A percentile compares a stretch with the other conserved stretches of the same genome.
Evolutionary conservation across 2,113 vertebrate genomes (phyloP).

Genomic region (Cavia aperea): DNA sequence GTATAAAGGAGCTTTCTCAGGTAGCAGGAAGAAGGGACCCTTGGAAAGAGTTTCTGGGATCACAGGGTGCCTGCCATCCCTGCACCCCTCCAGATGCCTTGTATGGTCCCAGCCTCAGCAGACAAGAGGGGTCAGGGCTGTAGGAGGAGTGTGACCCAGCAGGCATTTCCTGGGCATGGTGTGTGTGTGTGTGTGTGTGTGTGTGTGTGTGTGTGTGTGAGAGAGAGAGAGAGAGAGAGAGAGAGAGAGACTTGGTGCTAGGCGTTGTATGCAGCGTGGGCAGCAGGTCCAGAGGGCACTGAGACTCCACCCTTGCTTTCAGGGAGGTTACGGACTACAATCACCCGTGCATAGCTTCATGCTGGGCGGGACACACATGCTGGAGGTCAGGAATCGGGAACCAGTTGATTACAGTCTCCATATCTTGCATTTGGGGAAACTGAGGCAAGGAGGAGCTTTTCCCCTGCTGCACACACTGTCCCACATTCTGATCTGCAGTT

Average conservation of each 20-base stretch:
- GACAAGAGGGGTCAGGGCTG: not conserved
- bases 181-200: not conserved
- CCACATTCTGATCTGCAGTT: not conserved
- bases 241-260: not conserved
- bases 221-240: no score
- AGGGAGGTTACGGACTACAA: not conserved
- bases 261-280: not conserved
- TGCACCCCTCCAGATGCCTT: not conserved
- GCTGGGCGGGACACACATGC: not conserved
- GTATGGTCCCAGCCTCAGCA: not conserved
- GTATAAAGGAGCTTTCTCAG: not conserved
- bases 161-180: rapidly evolving
- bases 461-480: rapidly evolving
- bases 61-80: not conserved
- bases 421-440: not conserved
- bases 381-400: not conserved
- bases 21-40: not conserved
- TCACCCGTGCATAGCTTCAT: not conserved
- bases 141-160: not conserved
- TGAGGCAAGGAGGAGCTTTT: not conserved
- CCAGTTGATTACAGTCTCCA: not conserved
- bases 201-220: no score
- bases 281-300: not conserved
- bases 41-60: not conserved
- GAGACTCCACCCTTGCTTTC: not conserved